phyloP scores from a whole-genome alignment of 1,140 invertebrate genomes.

The Sitodiplosis mosellana region DNA sequence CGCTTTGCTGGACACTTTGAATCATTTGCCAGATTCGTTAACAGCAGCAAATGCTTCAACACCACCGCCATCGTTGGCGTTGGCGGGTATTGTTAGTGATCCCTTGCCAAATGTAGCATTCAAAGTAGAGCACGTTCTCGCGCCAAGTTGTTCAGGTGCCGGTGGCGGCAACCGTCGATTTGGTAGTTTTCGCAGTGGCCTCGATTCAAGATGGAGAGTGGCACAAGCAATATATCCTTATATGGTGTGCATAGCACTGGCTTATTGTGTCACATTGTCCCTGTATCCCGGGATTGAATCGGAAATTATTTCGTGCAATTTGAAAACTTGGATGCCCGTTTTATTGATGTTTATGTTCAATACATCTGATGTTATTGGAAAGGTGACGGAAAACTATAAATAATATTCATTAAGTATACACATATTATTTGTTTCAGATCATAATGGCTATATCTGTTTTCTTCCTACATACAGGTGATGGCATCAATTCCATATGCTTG shows the following conservation, averaged over 20 bases:
- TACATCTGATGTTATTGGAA: conserved; percentile 65
- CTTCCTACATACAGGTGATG: conserved; percentile 37
- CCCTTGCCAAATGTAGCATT: conserved; percentile 29
- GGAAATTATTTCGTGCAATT: conserved; percentile 64
- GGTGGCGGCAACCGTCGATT: conserved; percentile 27
- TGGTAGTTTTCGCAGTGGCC: conserved; percentile 32
- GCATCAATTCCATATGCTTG: conserved; percentile 62
- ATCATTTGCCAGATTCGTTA: conserved; percentile 21
- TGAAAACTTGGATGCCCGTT: conserved; percentile 79
- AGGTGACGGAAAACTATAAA: conserved; percentile 29
- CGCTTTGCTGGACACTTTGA: conserved; percentile 16
- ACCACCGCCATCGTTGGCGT: too few relatives aligned
- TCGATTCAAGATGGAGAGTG: conserved; percentile 51
- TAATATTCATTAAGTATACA: not conserved
- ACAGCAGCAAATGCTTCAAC: conserved; percentile 17
- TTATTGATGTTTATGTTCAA: conserved; percentile 79
- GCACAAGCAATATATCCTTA: conserved; percentile 69
- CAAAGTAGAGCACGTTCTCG: conserved; percentile 66
- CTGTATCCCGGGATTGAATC: conserved; percentile 79
- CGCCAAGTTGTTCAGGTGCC: conserved; percentile 23
- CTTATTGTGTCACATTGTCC: conserved; percentile 73
- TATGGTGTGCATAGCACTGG: conserved; percentile 69
- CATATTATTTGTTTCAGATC: not conserved
- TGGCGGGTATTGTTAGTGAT: conserved; percentile 10
- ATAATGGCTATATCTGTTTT: not conserved